These are phyloP conservation scores for Damaliscus lunatus DNA, from an alignment of 2,113 vertebrate species.

Conservation along the genomic window DNA sequence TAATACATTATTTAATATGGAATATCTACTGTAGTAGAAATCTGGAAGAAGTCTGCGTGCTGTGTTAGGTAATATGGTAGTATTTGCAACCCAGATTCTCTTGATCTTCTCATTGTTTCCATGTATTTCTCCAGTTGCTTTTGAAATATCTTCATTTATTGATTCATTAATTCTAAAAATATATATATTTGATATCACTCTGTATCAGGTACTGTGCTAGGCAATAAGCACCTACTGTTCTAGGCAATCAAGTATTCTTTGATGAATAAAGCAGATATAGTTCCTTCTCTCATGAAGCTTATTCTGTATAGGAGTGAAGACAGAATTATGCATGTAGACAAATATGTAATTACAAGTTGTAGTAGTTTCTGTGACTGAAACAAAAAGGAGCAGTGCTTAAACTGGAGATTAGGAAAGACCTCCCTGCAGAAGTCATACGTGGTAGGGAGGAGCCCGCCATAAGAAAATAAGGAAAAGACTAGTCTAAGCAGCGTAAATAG, in stretches of 20 bases:
- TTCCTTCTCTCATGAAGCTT: constrained; percentile 1
- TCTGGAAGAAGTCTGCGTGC: neutral
- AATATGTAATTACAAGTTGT: neutral
- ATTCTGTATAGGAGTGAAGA: neutral
- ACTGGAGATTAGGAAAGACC: neutral
- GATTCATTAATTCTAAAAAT: constrained; percentile 18
- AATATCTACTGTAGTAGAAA: constrained; percentile 1
- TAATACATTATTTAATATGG: constrained; percentile 1
- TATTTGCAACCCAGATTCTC: neutral
- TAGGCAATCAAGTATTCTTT: neutral
- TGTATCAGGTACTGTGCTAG: neutral
- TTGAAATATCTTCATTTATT: neutral
- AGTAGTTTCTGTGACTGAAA: constrained; percentile 21
- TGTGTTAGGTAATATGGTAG: neutral
- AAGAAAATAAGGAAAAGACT: constrained; percentile 2
- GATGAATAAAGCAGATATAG: neutral
- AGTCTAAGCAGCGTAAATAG: neutral
- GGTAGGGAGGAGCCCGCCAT: neutral
- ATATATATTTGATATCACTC: neutral
- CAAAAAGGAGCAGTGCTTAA: neutral
- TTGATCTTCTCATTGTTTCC: constrained; percentile 20
- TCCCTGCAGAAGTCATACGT: neutral
- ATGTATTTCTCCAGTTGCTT: neutral
- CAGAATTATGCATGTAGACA: constrained; percentile 11
- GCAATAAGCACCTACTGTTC: neutral